phyloP scores from a whole-genome alignment of 37 sponge, comb jelly and placozoan species.

The Eunapius fragilis region DNA sequence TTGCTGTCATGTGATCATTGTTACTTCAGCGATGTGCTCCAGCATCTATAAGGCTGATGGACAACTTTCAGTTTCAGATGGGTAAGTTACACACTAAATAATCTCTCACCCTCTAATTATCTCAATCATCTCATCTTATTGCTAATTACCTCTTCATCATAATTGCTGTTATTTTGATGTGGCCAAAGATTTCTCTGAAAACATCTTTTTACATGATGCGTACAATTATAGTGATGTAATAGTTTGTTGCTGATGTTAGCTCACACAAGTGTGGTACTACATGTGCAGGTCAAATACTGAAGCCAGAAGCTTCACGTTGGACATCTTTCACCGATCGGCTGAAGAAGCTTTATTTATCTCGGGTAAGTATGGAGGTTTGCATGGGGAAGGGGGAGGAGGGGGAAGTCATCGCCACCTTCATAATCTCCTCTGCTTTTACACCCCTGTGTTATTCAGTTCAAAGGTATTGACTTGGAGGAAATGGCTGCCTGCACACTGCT shows the following conservation, averaged over 20 bases:
- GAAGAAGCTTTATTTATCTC: slow-evolving; percentile 84
- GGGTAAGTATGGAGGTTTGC: too few relatives aligned
- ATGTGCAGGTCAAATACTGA: slow-evolving; percentile 73
- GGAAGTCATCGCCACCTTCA: not conserved
- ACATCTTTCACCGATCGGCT: slow-evolving; percentile 51
- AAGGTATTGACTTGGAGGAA: slow-evolving; percentile 82
- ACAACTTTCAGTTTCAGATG: slow-evolving; percentile 89
- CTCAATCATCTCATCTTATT: too few relatives aligned
- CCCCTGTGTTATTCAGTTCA: slow-evolving; percentile 71
- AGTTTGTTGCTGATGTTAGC: not conserved
- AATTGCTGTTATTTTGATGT: too few relatives aligned
- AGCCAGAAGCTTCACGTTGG: slow-evolving; percentile 37
- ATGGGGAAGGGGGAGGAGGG: too few relatives aligned
- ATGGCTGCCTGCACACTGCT: slow-evolving; percentile 84
- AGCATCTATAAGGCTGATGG: slow-evolving; percentile 94
- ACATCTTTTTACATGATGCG: not conserved
- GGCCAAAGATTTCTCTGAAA: too few relatives aligned
- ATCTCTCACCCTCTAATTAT: too few relatives aligned
- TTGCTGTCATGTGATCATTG: not conserved
- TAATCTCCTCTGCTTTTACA: too few relatives aligned
- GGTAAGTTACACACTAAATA: slow-evolving; percentile 51
- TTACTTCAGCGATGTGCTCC: slow-evolving; percentile 94
- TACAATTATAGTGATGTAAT: not conserved
- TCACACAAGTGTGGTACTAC: too few relatives aligned
- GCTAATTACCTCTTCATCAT: too few relatives aligned